These are phyloP conservation scores for Melieria omissa DNA, from an alignment of 2,888 invertebrate species.

Conservation along the genomic window DNA sequence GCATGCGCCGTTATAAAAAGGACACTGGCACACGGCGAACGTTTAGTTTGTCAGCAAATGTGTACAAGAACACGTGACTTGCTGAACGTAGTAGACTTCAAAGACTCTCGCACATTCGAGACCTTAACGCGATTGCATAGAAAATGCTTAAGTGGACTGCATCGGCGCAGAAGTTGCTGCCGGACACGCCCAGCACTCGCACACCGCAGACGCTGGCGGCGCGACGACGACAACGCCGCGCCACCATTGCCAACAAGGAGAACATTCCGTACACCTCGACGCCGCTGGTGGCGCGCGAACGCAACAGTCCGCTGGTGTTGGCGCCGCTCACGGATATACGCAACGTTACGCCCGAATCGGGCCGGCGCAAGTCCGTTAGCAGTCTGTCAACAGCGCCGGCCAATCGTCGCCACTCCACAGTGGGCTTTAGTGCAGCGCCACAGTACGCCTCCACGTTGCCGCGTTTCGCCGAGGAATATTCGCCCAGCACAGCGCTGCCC, in stretches of 20 bases:
- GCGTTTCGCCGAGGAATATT: conserved; percentile 64
- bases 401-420: conserved; percentile 41
- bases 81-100: neutral
- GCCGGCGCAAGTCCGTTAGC: too few relatives aligned
- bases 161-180: conserved; percentile 55
- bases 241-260: conserved; percentile 60
- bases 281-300: conserved; percentile 50
- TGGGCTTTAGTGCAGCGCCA: conserved; percentile 38
- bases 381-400: neutral
- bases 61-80: conserved; percentile 37
- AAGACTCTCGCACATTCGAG: neutral
- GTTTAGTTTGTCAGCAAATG: conserved; percentile 63
- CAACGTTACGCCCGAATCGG: conserved; percentile 54
- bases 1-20: conserved; percentile 22
- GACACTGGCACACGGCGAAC: conserved; percentile 32
- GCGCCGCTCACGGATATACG: conserved; percentile 58
- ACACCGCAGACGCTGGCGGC: conserved; percentile 38
- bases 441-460: conserved; percentile 64
- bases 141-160: conserved; percentile 65
- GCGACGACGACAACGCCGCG: conserved; percentile 53
- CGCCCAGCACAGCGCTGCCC: conserved; percentile 58
- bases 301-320: conserved; percentile 57
- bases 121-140: conserved; percentile 1
- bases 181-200: conserved; percentile 44
- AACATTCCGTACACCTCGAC: conserved; percentile 58